Conservation (phyloP, 2,113 vertebrate species). For the Mastomys natalensis region DNA sequence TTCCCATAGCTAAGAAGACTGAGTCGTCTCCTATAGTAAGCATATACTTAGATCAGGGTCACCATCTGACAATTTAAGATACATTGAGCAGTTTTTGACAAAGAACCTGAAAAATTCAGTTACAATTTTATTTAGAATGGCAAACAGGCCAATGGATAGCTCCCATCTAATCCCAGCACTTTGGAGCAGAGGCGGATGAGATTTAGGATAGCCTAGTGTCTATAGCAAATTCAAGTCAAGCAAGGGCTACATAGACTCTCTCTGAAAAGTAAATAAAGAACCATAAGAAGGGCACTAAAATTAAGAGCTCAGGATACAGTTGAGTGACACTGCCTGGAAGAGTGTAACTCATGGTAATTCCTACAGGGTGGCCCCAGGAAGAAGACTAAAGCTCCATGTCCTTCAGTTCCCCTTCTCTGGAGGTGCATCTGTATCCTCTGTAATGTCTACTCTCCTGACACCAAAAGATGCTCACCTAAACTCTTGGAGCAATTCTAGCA, state of each 20-base stretch:
- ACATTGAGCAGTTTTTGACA: slow-evolving; percentile 30
- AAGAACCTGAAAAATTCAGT: not conserved
- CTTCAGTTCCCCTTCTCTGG: not conserved
- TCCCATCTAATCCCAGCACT: not conserved
- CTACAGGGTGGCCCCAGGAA: not conserved
- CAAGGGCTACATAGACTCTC: not conserved
- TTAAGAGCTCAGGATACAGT: not conserved
- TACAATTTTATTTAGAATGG: not conserved
- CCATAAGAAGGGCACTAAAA: not conserved
- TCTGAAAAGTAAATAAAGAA: not conserved
- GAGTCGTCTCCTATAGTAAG: slow-evolving; percentile 97
- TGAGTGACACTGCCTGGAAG: not conserved
- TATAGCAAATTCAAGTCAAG: not conserved
- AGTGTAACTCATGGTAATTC: not conserved
- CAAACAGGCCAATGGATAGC: not conserved
- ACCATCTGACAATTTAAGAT: no score
- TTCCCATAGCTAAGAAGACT: slow-evolving; percentile 98
- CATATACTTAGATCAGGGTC: slow-evolving; percentile 97
- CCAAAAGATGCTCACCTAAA: not conserved
- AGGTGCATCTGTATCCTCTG: not conserved
- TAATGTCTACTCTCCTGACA: not conserved
- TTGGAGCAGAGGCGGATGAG: not conserved
- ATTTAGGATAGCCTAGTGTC: not conserved
- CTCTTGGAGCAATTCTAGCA: no score
- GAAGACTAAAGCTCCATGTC: not conserved